Base-by-base conservation (phyloP, 2,888 invertebrate species). In the Linnaemya vulpina region DNA sequence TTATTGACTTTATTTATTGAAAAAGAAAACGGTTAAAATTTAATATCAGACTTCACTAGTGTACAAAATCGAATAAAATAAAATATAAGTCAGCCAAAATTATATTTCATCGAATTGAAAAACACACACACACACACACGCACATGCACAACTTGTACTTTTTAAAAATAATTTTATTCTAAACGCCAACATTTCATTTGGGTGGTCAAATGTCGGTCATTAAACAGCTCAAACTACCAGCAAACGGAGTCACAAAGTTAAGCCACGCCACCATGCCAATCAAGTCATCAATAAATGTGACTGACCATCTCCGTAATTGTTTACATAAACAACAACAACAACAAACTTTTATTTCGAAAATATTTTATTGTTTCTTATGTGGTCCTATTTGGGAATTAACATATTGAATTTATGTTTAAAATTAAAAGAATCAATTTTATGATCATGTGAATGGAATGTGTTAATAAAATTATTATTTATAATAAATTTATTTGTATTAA, bases 191-290 rank as follows among this genome's bases (percentile, higher is more conserved):
- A 35, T 38, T 17, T 60, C n/a, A 30, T 68, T 38, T 53, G 68
- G 68, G 53, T 68, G 68, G 68, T 68, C 51, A 53, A 51, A 35
- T 35, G 51, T 30, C 46, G 15, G 17, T 3, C 38, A 60, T 20
- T 60, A 60, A 38, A 5, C 11, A 60, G 60, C 60, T 38, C 38
- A 60, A 60, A 60, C 60, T 60, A 60, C 60, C 35, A 35, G 10
- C n/a, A 60, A 35, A 17, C 10, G 13, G 11, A 13, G 13, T 11
- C 53, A 53, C 4, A 7, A 13, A 13, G 53, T 22, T 22, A 53
- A 53, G 53, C 4, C 22, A 53, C 22, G 4, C 30, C 35, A n/a
- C 4, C 22, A 53, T 11, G 4, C 30, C 35, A n/a, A n/a, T 35
- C 10, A 38, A 1, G 35, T 30, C 58, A 53, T 55, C 55, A 25